phyloP scores from a whole-genome alignment of 2,797 vertebrate genomes.

The Crotalus adamanteus region DNA sequence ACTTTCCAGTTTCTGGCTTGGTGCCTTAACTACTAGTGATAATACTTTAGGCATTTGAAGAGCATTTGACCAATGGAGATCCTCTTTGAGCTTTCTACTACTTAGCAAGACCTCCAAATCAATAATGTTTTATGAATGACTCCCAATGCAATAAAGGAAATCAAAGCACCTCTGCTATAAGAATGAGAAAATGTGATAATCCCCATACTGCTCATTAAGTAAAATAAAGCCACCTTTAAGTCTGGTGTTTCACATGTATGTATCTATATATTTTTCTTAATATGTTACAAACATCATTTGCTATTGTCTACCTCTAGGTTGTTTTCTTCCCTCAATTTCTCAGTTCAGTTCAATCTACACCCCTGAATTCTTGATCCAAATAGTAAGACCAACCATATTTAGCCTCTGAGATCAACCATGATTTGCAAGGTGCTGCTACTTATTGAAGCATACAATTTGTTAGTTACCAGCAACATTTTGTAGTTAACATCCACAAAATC shows the following conservation, averaged over 20 bases:
- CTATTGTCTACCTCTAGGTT: neutral
- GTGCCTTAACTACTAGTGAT: neutral
- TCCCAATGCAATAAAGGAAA: neutral
- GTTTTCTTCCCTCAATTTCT: neutral
- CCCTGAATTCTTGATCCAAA: neutral
- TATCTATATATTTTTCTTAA: neutral
- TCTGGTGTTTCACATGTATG: neutral
- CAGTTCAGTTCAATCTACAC: neutral
- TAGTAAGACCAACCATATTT: neutral
- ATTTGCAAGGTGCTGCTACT: neutral
- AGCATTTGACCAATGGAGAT: neutral
- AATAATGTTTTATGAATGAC: neutral
- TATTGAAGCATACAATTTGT: neutral
- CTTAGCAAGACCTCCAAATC: neutral
- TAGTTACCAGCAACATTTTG: neutral
- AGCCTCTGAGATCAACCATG: neutral
- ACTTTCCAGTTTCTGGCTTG: neutral
- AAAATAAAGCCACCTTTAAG: neutral
- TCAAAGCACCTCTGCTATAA: neutral
- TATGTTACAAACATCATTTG: neutral
- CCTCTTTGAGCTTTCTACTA: neutral
- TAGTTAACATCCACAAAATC: neutral
- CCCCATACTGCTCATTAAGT: neutral
- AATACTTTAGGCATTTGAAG: neutral
- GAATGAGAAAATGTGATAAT: no score